Conservation (phyloP, 2,888 invertebrate genomes). For the Prionchulus punctatus region DNA sequence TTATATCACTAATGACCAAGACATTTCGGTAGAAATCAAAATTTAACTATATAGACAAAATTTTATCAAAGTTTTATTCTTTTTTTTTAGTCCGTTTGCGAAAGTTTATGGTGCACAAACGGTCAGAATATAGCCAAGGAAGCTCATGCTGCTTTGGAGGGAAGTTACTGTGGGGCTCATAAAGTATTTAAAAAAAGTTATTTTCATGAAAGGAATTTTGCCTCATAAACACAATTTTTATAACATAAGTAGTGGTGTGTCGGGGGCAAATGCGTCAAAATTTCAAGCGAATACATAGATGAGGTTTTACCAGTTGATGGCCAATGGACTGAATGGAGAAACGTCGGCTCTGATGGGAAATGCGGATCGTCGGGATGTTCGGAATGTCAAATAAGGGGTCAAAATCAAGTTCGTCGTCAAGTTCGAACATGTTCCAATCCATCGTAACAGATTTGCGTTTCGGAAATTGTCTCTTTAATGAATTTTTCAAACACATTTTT, state of each 20-base stretch:
- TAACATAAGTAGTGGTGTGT: conserved; percentile 4
- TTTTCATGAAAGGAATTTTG: not conserved
- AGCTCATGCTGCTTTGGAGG: conserved; percentile 10
- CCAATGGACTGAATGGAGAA: not conserved
- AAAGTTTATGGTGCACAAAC: conserved; percentile 9
- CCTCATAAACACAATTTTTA: not conserved
- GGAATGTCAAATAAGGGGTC: not conserved
- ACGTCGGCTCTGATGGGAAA: not conserved
- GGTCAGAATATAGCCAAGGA: conserved; percentile 5
- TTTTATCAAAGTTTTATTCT: conserved; percentile 1
- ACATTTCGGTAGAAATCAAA: not conserved
- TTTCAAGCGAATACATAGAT: too few relatives aligned
- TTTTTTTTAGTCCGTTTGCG: conserved; percentile 7
- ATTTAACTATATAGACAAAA: not conserved
- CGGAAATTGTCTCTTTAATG: not conserved
- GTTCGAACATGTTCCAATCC: conserved; percentile 2
- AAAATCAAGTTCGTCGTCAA: not conserved
- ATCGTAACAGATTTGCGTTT: not conserved
- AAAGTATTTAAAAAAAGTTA: too few relatives aligned
- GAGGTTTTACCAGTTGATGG: not conserved
- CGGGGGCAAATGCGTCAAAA: not conserved
- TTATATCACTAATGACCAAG: not conserved
- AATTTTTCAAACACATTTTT: too few relatives aligned
- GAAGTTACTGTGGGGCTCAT: conserved; percentile 6
- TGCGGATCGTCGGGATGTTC: conserved; percentile 4